Conservation (phyloP, 92 coral and sea anemone genomes). For the Actinernus sp. region DNA sequence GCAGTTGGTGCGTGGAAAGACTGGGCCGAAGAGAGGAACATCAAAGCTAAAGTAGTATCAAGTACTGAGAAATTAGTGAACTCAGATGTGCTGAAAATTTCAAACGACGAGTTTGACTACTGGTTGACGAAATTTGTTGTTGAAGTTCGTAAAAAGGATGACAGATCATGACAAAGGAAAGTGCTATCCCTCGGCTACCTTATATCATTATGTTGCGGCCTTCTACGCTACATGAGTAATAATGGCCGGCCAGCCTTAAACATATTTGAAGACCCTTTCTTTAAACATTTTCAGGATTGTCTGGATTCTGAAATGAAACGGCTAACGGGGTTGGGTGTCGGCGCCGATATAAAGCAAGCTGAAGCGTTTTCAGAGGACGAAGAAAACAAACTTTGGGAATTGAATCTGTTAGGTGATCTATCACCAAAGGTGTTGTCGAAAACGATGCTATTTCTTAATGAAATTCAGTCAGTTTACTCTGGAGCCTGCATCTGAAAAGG, state of each 20-base stretch:
- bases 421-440: slow-evolving; percentile 32
- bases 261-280: slow-evolving; percentile 13
- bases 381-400: slow-evolving; percentile 1
- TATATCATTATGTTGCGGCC: background rate
- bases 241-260: slow-evolving; percentile 12
- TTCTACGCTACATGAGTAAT: background rate
- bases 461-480: slow-evolving; percentile 40
- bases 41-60: background rate
- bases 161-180: no score
- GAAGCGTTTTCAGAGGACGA: slow-evolving; percentile 40
- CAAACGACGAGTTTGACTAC: slow-evolving; percentile 9
- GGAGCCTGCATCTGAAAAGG: slow-evolving; percentile 40
- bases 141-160: slow-evolving; percentile 22
- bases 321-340: slow-evolving; percentile 27
- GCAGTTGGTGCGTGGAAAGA: slow-evolving; percentile 3
- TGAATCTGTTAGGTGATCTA: slow-evolving; percentile 24
- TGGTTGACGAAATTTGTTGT: slow-evolving; percentile 35
- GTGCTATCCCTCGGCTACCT: no score
- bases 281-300: slow-evolving; percentile 47
- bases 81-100: background rate
- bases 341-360: slow-evolving; percentile 37
- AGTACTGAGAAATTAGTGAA: background rate
- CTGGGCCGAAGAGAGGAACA: slow-evolving; percentile 21
- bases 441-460: slow-evolving; percentile 39
- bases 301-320: slow-evolving; percentile 54